Evolutionary conservation across 35 echinoderm and acorn worm genomes (phyloP), one percentile per base, ranked within the genome.

Genomic region (Lytechinus pictus): DNA sequence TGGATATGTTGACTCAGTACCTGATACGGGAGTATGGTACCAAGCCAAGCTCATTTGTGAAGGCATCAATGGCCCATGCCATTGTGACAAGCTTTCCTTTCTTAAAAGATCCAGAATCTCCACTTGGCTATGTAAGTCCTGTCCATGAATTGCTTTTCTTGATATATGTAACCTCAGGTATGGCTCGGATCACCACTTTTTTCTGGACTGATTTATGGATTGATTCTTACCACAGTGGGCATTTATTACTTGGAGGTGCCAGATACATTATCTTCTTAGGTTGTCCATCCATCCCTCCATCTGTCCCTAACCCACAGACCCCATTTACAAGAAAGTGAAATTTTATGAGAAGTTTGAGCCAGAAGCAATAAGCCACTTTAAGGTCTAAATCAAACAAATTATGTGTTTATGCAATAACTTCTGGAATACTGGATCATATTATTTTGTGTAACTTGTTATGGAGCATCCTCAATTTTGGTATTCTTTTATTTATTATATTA

Each of bases 11-110:
- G 87, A 89, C 87, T 9, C 52, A 52, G 16, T 89, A 89, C 87
- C 87, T 89, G n/a, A 21, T 89, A 9, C 3, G 87, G 87, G 87
- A 52, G n/a, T 89, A 89, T 52, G 52, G 87, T 9, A 10, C 87
- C 6, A 89, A 28, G 87, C 87, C 87, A 89, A 89, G 87, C 87
- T 89, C 87, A 9, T 89, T 89, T 89, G 87, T 89, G n/a, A 89
- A 89, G 52, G 87, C 87, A 89, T 9, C 87, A 9, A 52, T 89
- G 52, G 87, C 87, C n/a, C 52, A 89, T 21, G 8, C 87, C 87
- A 89, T 89, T 27, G 52, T 89, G n/a, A 89, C 87, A 89, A 89
- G 7, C 87, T 89, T 89, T 52, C 87, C 87, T 9, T 89, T 89
- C 87, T 52, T 89, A 19, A 89, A 9, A 89, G 87, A 89, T 89